Conservation (phyloP, 2,797 vertebrate species). For the Epinephelus awoara region DNA sequence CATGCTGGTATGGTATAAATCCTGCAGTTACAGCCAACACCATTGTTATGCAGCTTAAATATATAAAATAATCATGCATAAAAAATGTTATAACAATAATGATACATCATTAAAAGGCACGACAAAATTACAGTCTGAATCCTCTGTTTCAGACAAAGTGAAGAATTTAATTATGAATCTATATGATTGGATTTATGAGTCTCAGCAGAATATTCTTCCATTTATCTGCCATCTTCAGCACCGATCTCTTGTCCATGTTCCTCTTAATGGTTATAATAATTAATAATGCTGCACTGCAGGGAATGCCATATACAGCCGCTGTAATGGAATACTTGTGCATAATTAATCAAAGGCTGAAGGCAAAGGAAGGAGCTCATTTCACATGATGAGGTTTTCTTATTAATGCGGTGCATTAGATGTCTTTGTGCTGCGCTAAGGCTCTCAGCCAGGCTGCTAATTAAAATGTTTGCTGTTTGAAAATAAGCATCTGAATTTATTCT, state of each 20-base stretch:
- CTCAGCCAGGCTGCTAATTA: conserved; percentile 43
- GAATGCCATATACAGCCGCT: conserved; percentile 9
- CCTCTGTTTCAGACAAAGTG: neutral
- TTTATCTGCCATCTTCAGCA: neutral
- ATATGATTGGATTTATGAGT: neutral
- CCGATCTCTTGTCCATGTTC: conserved; percentile 17
- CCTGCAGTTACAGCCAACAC: neutral
- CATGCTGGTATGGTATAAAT: neutral
- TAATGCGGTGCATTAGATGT: conserved; percentile 13
- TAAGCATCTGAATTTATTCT: conserved; percentile 11
- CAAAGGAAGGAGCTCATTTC: conserved; percentile 50
- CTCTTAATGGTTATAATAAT: conserved; percentile 66
- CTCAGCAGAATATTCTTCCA: neutral
- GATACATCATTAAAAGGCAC: neutral
- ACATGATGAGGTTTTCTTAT: conserved; percentile 45
- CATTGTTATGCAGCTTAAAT: fast-evolving
- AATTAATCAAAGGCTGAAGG: conserved; percentile 67
- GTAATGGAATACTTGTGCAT: conserved; percentile 58
- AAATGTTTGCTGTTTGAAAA: conserved; percentile 45
- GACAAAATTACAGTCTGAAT: neutral
- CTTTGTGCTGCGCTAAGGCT: neutral
- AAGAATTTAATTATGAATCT: conserved; percentile 1
- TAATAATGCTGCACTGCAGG: conserved; percentile 46
- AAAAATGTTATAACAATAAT: neutral
- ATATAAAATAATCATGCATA: neutral